Evolutionary conservation across 2,888 invertebrate genomes (phyloP).

Genomic region (Limnephilus marmoratus): DNA sequence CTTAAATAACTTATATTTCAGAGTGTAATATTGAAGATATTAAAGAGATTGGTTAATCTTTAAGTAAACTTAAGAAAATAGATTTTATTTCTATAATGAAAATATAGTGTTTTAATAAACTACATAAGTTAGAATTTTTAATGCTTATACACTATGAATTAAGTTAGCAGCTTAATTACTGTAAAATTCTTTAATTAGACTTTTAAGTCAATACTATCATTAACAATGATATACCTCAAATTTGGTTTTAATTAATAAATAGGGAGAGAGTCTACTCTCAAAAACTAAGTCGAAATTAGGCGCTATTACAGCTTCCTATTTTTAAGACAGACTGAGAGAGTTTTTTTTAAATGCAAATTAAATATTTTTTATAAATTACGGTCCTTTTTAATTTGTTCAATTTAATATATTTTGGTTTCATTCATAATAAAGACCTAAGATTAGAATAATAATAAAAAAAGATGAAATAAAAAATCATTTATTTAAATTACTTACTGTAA

Average conservation of each 20-base stretch:
- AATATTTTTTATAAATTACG: conserved; percentile 74
- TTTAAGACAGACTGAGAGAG: conserved; percentile 43
- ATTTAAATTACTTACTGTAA: conserved; percentile 52
- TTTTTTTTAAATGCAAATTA: conserved; percentile 75
- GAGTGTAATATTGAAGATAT: conserved; percentile 57
- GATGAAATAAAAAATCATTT: conserved; percentile 69
- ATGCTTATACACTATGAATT: conserved; percentile 67
- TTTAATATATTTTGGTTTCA: conserved; percentile 80
- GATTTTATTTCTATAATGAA: conserved; percentile 80
- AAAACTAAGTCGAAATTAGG: conserved; percentile 77
- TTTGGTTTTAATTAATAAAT: conserved; percentile 77
- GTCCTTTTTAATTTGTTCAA: conserved; percentile 71
- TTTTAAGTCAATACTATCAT: conserved; percentile 74
- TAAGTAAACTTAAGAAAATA: conserved; percentile 67
- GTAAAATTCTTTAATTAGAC: conserved; percentile 67
- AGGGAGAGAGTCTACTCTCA: conserved; percentile 69
- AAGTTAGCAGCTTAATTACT: too few relatives aligned
- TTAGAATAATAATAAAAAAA: conserved; percentile 76
- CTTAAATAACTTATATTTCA: too few relatives aligned
- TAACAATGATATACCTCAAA: conserved; percentile 59
- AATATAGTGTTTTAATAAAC: conserved; percentile 82
- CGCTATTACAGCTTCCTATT: conserved; percentile 71
- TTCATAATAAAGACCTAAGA: conserved; percentile 77
- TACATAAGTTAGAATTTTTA: conserved; percentile 79
- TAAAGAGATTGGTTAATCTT: conserved; percentile 69